These are phyloP conservation scores for Leucoraja ocellata DNA, from an alignment of 2,797 vertebrate species.

Conservation along the genomic window DNA sequence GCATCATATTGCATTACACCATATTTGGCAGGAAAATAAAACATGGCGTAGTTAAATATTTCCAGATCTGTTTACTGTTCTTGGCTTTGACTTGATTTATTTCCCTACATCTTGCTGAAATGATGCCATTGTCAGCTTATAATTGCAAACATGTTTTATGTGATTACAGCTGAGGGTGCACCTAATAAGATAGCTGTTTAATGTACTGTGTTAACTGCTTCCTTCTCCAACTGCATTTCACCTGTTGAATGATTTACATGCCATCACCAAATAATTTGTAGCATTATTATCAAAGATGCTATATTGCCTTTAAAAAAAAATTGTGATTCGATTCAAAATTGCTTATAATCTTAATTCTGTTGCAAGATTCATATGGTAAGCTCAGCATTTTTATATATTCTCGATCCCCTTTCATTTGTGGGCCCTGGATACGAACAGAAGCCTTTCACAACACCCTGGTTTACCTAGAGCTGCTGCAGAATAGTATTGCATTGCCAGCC, in stretches of 20 bases:
- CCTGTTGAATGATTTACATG: not conserved
- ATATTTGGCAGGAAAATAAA: not conserved
- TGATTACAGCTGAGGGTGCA: not conserved
- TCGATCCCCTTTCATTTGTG: not conserved
- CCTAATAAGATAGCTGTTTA: conserved; percentile 10
- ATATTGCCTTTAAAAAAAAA: too few relatives aligned
- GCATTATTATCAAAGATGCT: not conserved
- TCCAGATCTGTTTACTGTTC: not conserved
- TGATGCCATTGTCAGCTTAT: not conserved
- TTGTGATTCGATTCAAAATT: not conserved
- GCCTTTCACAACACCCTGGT: not conserved
- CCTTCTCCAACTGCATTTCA: not conserved
- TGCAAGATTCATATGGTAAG: not conserved
- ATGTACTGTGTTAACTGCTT: not conserved
- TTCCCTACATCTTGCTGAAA: not conserved
- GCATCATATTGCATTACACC: not conserved
- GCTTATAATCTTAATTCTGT: not conserved
- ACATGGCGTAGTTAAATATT: not conserved
- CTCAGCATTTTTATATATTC: not conserved
- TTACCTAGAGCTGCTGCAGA: not conserved
- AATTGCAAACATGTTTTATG: conserved; percentile 25
- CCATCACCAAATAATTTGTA: not conserved
- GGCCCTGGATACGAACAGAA: not conserved
- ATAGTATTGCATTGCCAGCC: too few relatives aligned
- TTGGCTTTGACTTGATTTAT: not conserved